Conservation (phyloP, 2,113 vertebrate genomes). For the Formicarius rufipectus region DNA sequence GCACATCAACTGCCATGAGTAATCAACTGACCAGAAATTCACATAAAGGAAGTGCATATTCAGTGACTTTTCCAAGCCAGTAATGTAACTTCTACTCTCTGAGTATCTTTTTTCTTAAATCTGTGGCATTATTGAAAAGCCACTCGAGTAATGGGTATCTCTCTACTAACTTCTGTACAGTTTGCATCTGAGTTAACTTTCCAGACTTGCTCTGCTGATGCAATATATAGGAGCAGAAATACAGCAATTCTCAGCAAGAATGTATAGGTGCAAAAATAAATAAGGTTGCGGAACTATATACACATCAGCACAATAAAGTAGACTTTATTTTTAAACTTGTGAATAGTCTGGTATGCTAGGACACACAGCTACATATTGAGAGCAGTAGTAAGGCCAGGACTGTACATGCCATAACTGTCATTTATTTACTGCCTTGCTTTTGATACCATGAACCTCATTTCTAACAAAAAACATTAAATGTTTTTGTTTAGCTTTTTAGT, state of each 20-base stretch:
- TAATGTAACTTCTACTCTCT: neutral
- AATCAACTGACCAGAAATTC: slow-evolving; percentile 16
- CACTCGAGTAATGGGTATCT: neutral
- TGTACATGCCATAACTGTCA: neutral
- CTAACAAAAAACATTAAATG: neutral
- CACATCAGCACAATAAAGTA: neutral
- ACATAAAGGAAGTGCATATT: neutral
- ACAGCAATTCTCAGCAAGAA: neutral
- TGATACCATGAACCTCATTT: neutral
- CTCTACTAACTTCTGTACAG: neutral
- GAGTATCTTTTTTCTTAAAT: neutral
- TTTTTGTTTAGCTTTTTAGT: neutral
- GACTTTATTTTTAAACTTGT: neutral
- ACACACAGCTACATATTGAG: neutral
- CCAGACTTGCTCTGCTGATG: neutral
- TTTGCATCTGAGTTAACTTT: neutral
- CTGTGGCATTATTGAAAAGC: neutral
- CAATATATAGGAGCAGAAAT: neutral
- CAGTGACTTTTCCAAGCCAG: neutral
- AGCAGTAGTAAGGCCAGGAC: neutral
- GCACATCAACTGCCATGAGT: neutral
- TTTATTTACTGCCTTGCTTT: neutral
- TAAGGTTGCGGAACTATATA: neutral
- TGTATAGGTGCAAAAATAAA: neutral
- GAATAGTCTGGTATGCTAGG: neutral